Evolutionary conservation across 2,113 vertebrate genomes (phyloP).

Genomic region (Prionailurus viverrinus): DNA sequence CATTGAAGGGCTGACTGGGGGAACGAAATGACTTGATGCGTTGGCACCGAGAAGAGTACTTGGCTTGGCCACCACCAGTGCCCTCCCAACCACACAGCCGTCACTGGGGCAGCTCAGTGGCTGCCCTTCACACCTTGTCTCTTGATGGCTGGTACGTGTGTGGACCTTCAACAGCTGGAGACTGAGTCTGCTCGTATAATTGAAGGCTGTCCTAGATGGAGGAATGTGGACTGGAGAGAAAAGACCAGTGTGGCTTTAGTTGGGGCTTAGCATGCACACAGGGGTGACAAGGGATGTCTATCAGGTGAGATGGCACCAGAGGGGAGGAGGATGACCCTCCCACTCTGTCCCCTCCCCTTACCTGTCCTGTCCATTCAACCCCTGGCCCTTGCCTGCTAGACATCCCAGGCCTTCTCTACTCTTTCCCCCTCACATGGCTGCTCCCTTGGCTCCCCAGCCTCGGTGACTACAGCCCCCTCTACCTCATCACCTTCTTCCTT

Average conservation of each 20-base stretch:
- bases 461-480: too few species aligned
- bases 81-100: rapidly evolving
- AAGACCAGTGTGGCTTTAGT: background rate
- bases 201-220: background rate
- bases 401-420: background rate
- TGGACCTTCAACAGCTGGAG: too few species aligned
- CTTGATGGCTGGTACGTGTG: rapidly evolving
- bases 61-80: rapidly evolving
- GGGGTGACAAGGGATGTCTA: background rate
- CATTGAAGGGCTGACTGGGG: background rate
- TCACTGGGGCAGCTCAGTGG: background rate
- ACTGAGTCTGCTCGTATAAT: background rate
- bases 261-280: background rate
- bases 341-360: background rate
- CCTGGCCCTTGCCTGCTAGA: background rate
- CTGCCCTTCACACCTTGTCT: background rate
- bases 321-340: background rate
- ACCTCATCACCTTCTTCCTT: background rate
- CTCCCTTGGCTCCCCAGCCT: background rate
- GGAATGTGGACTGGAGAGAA: background rate
- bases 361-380: background rate
- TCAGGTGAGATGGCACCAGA: background rate
- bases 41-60: background rate
- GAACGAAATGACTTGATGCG: too few species aligned
- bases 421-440: background rate